Base-by-base conservation (phyloP, 2,888 invertebrate genomes). In the Gasteruption jaculator region DNA sequence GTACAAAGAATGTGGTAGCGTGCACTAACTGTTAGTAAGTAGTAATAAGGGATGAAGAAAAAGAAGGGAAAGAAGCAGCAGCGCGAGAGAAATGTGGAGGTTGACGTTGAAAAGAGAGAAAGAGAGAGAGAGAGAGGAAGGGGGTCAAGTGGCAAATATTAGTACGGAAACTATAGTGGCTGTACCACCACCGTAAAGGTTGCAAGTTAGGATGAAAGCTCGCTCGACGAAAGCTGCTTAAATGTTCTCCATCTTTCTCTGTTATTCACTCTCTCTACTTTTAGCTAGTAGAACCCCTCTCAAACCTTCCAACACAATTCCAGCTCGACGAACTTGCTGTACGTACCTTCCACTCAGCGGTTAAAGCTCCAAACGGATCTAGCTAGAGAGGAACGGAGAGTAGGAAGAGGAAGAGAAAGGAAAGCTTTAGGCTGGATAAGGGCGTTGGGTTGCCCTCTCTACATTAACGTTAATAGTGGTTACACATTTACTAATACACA, bases 221-320 rank as follows among this genome's bases (percentile, higher is more conserved):
- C 53, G n/a, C 56, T 60, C 62, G 60, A 63, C 60, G 61, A 68
- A 68, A 70, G 68, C 68, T 61, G 68, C 69, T 69, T 68, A 70
- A 66, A 58, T 54, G 50, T 54, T 56, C 59, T 19, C 33, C 14
- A 15, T 7, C 46, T 42, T 48, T 53, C 45, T 37, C 45, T n/a
- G n/a, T n/a, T n/a, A n/a, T n/a, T n/a, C n/a, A n/a, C n/a, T n/a
- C n/a, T n/a, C n/a, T n/a, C n/a, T n/a, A n/a, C n/a, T n/a, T n/a
- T 50, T 41, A 51, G 48, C 48, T 48, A 48, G 47, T 42, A 48
- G 41, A 41, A 46, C 46, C 50, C 53, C 50, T 45, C 50, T 48
- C 36, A 51, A 47, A 46, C 52, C 50, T 53, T 52, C 51, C 48
- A 52, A 53, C 57, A 53, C 57, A 61, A 63, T 60, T 61, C 58